Evolutionary conservation across 1,140 invertebrate genomes (phyloP), one percentile per base, ranked within the genome.

Genomic region (Anastrepha ludens): DNA sequence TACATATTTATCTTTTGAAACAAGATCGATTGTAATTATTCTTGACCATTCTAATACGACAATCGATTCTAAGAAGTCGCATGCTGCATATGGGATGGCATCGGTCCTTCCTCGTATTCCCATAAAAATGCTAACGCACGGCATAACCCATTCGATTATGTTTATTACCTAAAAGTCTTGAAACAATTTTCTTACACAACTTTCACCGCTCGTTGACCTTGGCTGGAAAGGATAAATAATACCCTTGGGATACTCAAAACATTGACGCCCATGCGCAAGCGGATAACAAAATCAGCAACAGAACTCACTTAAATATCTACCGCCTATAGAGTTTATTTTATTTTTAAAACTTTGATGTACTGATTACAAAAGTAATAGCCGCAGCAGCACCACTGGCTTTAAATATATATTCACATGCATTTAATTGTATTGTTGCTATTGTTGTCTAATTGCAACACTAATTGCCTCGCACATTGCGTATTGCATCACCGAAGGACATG

Each of bases 391-490:
- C 29, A 67, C 65, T 67, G 20, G 65, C 29, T 67, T 67, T 67
- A 1, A 67, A 67, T 8, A 58, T 58, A n/a, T n/a, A 17, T 74
- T 44, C 13, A 55, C 50, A 55, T 55, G 39, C 44, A 44, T 78
- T n/a, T n/a, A 50, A n/a, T 55, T n/a, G n/a, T n/a, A 4, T 55
- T 55, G 17, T 50, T 55, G 74, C 50, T 81, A 55, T 81, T 81
- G n/a, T 81, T 81, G 47, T 58, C 74, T 81, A 81, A 81, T 81
- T 81, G 47, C 74, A 20, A 44, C 47, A 81, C 74, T 81, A 81
- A 81, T 81, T 81, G 41, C 74, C n/a, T n/a, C 3, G 50, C 47
- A 2, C n/a, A 55, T 81, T 81, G 74, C 47, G 4, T n/a, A 81
- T 81, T 81, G 47, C 74, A 55, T 81, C 44, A 55, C 8, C 74